A percentile compares a stretch with the other conserved stretches of the same genome.
Conservation (phyloP, 2,888 invertebrate genomes). For the Nymphalis polychloros region DNA sequence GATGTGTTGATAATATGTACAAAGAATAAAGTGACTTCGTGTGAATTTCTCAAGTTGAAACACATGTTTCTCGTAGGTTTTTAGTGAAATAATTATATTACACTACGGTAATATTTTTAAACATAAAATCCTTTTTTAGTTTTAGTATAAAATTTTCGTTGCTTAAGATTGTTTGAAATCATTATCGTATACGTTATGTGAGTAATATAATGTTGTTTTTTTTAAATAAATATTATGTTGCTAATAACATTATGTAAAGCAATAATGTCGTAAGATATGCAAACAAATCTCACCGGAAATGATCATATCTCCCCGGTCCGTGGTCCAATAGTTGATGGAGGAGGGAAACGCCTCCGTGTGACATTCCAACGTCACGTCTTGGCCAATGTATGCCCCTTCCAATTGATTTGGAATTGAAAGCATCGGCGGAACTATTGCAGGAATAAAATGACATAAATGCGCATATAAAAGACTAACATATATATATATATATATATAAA, state of each 20-base stretch:
- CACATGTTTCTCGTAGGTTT: background rate
- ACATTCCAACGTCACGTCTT: constrained; percentile 93
- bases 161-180: too few relatives aligned
- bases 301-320: constrained; percentile 94
- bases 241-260: background rate
- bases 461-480: background rate
- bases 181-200: too few relatives aligned
- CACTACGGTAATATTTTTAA: background rate
- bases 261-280: constrained; percentile 20
- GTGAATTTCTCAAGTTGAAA: background rate
- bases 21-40: background rate
- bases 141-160: too few relatives aligned
- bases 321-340: constrained; percentile 97
- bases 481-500: background rate
- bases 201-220: too few relatives aligned
- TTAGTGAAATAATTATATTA: background rate
- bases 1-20: constrained; percentile 12
- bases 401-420: constrained; percentile 95
- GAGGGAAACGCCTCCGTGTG: constrained; percentile 96
- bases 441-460: constrained; percentile 10
- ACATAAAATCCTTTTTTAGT: background rate
- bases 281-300: constrained; percentile 88
- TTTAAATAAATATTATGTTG: background rate
- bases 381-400: constrained; percentile 93
- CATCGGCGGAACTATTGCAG: constrained; percentile 92